Evolutionary conservation across 1,140 invertebrate species (phyloP).

Genomic region (Lasioglossum baleicum): DNA sequence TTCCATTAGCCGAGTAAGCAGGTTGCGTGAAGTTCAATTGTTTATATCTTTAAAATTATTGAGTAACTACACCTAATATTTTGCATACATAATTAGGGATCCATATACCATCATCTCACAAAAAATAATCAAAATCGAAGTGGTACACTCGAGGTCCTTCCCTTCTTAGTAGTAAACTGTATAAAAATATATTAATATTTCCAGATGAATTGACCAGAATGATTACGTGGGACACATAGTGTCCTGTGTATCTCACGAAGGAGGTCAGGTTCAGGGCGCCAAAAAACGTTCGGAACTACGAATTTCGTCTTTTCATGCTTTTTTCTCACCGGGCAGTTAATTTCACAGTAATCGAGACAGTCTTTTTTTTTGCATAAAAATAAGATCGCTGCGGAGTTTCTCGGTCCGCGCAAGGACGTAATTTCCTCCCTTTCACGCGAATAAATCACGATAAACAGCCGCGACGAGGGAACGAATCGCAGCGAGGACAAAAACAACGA

Average conservation of each 20-base stretch:
- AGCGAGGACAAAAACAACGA: slow-evolving; percentile 21
- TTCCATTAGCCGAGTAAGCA: too few relatives aligned
- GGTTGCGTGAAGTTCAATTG: too few relatives aligned
- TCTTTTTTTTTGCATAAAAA: neutral
- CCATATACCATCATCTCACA: too few relatives aligned
- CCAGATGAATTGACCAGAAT: too few relatives aligned
- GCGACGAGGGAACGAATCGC: slow-evolving; percentile 16
- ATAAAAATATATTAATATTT: too few relatives aligned
- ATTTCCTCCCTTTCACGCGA: slow-evolving; percentile 35
- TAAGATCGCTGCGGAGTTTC: neutral
- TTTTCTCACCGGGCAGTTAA: neutral
- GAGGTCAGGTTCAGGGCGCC: neutral
- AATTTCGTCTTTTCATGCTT: neutral
- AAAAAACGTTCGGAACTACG: neutral
- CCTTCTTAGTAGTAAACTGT: too few relatives aligned
- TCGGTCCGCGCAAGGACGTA: slow-evolving; percentile 25
- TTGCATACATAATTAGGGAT: too few relatives aligned
- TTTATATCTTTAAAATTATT: too few relatives aligned
- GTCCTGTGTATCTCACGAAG: neutral
- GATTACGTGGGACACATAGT: too few relatives aligned
- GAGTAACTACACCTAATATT: too few relatives aligned
- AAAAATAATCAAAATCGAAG: too few relatives aligned
- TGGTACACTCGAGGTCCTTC: too few relatives aligned
- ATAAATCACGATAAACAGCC: slow-evolving; percentile 30
- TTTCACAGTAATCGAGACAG: neutral